Base-by-base conservation (phyloP, 2,797 vertebrate genomes). In the Siniperca undulata region DNA sequence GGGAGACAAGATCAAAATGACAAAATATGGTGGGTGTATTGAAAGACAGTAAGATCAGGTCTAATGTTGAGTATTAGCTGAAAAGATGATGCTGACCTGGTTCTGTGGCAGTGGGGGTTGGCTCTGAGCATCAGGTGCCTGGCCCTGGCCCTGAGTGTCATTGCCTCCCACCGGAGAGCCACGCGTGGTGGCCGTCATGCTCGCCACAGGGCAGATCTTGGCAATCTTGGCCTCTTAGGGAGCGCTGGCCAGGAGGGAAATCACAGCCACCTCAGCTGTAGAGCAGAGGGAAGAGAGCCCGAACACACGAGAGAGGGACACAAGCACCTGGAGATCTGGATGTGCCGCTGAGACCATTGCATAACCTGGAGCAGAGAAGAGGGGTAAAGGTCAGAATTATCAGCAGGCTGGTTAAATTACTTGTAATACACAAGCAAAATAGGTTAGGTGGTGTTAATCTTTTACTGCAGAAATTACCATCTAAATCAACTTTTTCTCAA, bases 171-270 rank as follows among this genome's bases (percentile, higher is more conserved):
- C 98, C 24, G 99, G 99, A 97, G 99, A 99, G 97, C 99, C 99
- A 99, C 98, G 99, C 95, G 99, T 99, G 96, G 99, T 99, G 98
- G 99, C 99, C 95, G 99, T 99, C 99, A 99, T 99, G 98, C 97
- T 99, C 97, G 99, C 98, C 97, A 99, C 97, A 88, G 98, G 98
- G 97, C 98, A 99, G 97, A 99, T 99, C 97, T 99, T 99, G 99
- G 99, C 98, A 99, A 99, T 99, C 97, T 99, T 99, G 98, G 98
- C 98, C 98, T 97, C 96, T 99, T 99, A 99, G 96, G 97, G 97
- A 96, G 98, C 97, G 95, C 97, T 97, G 92, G 96, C 95, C 93
- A 97, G 95, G 95, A 97, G 97, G 96, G 96, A 99, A 99, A 98
- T 98, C 97, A 99, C 97, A 97, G 97, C 97, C 97, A 97, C 95